These are phyloP conservation scores for Axea sp. DNA, from an alignment of 2,888 invertebrate genomes.

Conservation along the genomic window DNA sequence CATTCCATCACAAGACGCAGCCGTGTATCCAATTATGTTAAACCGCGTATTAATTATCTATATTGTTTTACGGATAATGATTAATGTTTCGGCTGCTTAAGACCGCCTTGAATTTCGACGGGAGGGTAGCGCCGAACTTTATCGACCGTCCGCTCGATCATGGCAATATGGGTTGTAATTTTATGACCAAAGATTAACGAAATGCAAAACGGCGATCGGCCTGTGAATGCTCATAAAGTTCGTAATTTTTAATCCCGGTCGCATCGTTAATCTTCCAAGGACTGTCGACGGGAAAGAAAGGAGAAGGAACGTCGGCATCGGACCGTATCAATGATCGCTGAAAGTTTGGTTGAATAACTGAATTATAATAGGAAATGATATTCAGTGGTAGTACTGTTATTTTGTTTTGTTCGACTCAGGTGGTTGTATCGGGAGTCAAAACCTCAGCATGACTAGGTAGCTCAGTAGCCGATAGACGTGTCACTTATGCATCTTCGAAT, in stretches of 20 bases:
- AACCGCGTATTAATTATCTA: constrained; percentile 73
- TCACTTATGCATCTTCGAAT: constrained; percentile 78
- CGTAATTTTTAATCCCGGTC: constrained; percentile 30
- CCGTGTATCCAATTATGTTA: constrained; percentile 71
- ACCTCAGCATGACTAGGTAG: constrained; percentile 79
- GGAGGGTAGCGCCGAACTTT: constrained; percentile 77
- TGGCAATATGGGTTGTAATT: constrained; percentile 38
- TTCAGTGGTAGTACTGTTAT: constrained; percentile 39
- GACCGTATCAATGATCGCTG: constrained; percentile 20
- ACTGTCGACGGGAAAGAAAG: not conserved
- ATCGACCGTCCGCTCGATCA: constrained; percentile 61
- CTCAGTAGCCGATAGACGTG: constrained; percentile 78
- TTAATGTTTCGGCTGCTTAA: constrained; percentile 83
- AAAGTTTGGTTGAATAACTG: constrained; percentile 22
- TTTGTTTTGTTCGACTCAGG: constrained; percentile 70
- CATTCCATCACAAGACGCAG: constrained; percentile 64
- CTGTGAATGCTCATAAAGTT: constrained; percentile 36
- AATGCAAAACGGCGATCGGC: constrained; percentile 26
- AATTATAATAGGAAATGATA: constrained; percentile 43
- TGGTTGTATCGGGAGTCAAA: constrained; percentile 75
- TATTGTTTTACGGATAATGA: constrained; percentile 73
- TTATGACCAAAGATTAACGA: constrained; percentile 46
- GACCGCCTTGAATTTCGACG: constrained; percentile 91
- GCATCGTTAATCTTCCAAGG: constrained; percentile 35
- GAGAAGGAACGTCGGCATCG: constrained; percentile 1